Evolutionary conservation across 2,888 invertebrate species (phyloP), one percentile per base, ranked within the genome.

Genomic region (Drosophila phalerata): DNA sequence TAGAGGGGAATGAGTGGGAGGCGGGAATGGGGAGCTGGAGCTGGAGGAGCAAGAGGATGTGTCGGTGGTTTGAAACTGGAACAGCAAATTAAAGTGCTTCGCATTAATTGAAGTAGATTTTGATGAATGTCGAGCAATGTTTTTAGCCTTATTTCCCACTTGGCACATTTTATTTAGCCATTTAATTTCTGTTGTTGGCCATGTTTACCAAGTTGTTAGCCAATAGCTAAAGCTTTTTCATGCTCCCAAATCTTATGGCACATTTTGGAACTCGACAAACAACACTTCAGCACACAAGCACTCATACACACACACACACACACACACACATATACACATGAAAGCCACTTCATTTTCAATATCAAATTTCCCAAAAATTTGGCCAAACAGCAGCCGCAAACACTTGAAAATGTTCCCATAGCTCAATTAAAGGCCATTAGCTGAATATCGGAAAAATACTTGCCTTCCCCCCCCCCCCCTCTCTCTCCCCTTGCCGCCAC

Each of bases 351-450:
- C 76, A 88, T 84, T 76, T 76, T 73, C 76, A 53, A 81, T 86
- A 85, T 85, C 89, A 71, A 83, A 86, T 85, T 86, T 80, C 87
- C 62, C 57, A 57, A 77, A 71, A 72, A 72, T 42, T 69, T 65
- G 65, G 57, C 61, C 75, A 74, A 79, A 70, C 71, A 88, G 70
- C 85, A 89, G 85, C 88, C 85, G 89, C 85, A 86, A 86, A 82
- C 85, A 86, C 89, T 86, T 88, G 85, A 85, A 81, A 69, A 77
- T 73, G 69, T 86, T 86, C 85, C 89, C 85, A 86, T 73, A 80
- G 86, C 89, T 89, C 85, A 86, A 89, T 86, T 89, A 86, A 84
- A 85, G 73, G 80, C 85, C 85, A 86, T 86, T 86, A 88, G 89
- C 73, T 65, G 55, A 64, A 56, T 78, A 77, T 77, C 42, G 79